Base-by-base conservation (phyloP, 2,888 invertebrate species). In the Phaedon cochleariae region DNA sequence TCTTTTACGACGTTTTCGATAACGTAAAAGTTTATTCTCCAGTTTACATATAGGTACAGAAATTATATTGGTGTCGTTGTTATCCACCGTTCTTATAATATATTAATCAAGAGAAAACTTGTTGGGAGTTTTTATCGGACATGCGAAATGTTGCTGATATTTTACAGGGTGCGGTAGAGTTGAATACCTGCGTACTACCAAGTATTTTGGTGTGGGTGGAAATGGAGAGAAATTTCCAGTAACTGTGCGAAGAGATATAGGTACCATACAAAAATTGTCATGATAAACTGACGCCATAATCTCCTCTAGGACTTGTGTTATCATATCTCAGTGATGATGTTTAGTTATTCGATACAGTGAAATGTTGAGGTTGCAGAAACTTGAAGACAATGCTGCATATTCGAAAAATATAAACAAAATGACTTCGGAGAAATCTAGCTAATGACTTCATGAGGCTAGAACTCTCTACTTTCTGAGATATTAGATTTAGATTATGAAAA, bases 1-100 rank as follows among this genome's bases (percentile, higher is more conserved):
- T 55, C 60, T 61, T 69, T 69, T 67, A 66, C 59, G 20, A 54
- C 62, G 54, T 53, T 18, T 41, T 41, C 54, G 17, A 54, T 54
- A 34, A 54, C 21, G 34, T 53, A 34, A 54, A 52, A 52, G 62
- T 66, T 69, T 64, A 66, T 67, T 64, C 59, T 45, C 64, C 55
- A 59, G 61, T 64, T 67, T 67, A 64, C 65, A 62, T 34, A 54
- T 37, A 54, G 41, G 41, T 41, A 41, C 41, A 15, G 15, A 41
- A 41, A 41, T 41, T 41, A 41, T 41, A 41, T 41, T 15, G 41
- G 41, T 41, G 41, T 41, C 15, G 41, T 15, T 41, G 41, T 41
- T 41, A 41, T 41, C 41, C 41, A 41, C n/a, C 41, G 41, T 41
- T 41, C 41, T 41, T 12, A 41, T 41, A 41, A 41, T 41, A 41